Evolutionary conservation across 2,888 invertebrate genomes (phyloP), one percentile per base, ranked within the genome.

Genomic region (Prostheceraeus crozeri): DNA sequence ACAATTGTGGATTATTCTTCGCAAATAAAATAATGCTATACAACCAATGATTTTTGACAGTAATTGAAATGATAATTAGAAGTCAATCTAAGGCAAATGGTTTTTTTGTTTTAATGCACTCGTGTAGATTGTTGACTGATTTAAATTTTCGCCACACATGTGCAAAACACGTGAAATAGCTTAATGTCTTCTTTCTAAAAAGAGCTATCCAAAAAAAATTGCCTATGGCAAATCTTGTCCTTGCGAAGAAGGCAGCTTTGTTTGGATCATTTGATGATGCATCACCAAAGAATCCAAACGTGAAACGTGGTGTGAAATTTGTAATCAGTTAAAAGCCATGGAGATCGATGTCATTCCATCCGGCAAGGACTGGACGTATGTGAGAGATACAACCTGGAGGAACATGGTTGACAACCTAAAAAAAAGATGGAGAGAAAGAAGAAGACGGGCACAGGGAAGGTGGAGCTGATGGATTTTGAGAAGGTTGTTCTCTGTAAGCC

Each of bases 291-390:
- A 40, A 6, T 40, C 45, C 6, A 40, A 40, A 23, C 6, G 45
- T 10, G 8, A 8, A 6, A 40, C 6, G 14, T 40, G 45, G 45
- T 6, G 6, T 8, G 45, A 40, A 6, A 40, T 40, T 16, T 23
- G 21, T n/a, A 40, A 8, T 6, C 21, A 14, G 6, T 23, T 40
- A 6, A 11, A 19, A 8, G 48, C 48, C 6, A 48, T 48, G 25
- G 48, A 48, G 23, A 48, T 48, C 25, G 28, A 48, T 23, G n/a
- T 48, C 6, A 19, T 48, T 23, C 48, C 48, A 4, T 3, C 25
- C 10, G 48, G 48, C 21, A 48, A 48, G 28, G 48, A 48, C 14
- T 23, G 48, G 48, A 19, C 16, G 8, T 48, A 48, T 30, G 27
- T 48, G 4, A 10, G 48, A 25, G 48, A 48, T 48, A 30, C 28